Base-by-base conservation (phyloP, 2,888 invertebrate genomes). In the Girardia tigrina region DNA sequence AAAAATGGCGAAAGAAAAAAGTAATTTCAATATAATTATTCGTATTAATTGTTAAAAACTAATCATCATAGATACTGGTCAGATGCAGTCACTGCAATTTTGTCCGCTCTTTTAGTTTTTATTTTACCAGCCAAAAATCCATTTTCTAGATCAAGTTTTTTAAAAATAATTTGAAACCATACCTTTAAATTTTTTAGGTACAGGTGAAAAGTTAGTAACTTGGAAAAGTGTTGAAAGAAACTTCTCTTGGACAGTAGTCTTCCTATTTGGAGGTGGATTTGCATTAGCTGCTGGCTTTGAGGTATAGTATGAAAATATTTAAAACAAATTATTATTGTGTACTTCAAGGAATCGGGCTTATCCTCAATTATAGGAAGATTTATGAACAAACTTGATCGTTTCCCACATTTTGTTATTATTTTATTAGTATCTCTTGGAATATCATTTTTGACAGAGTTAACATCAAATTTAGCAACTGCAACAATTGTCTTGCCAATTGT, bases 181-280 rank as follows among this genome's bases (percentile, higher is more conserved):
- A 36, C 8, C 23, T 20, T 20, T 12, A 56, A 56, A 4, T 56
- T n/a, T 12, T 56, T 56, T 56, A 56, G 56, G n/a, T 8, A 56
- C n/a, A 6, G 23, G 23, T 56, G 56, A 56, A 56, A 56, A 56
- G 23, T 23, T 56, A 20, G 23, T 20, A 20, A 56, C 89, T 8
- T 94, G 93, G 93, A 89, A 89, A 78, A 89, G 89, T 70, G 88
- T 92, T 27, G 90, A 92, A 81, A 88, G 89, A 74, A 91, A 90
- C 82, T 88, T 92, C 78, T 92, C 92, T 2, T 94, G 93, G 93
- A 91, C 91, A 42, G 87, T 93, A 4, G 88, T 93, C 36, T 88
- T 93, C 80, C 87, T 93, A 73, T 86, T 93, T 70, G 83, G 83
- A 70, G 93, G 93, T 27, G 94, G 93, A 0, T 92, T 92, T 84